A percentile compares a stretch with the other conserved stretches of the same genome.
Evolutionary conservation across 2,113 vertebrate species (phyloP).

Genomic region (Brienomyrus brachyistius): DNA sequence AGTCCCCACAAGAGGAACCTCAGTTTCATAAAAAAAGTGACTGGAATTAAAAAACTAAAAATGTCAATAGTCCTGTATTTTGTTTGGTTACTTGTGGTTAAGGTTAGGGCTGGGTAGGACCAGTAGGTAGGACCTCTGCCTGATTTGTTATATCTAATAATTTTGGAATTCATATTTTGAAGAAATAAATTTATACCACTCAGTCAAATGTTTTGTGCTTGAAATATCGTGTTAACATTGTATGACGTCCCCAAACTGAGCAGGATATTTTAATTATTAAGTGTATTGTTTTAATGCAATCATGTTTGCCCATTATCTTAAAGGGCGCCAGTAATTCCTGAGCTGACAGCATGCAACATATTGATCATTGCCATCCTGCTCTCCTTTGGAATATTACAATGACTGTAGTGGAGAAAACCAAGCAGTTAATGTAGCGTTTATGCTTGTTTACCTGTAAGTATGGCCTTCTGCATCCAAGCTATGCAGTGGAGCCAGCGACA

Average conservation of each 20-base stretch:
- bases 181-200: no score
- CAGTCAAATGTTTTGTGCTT: background rate
- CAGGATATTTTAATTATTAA: background rate
- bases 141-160: no score
- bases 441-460: background rate
- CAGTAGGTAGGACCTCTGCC: no score
- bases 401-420: background rate
- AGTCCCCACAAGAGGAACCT: no score
- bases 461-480: background rate
- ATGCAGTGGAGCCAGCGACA: background rate
- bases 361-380: background rate
- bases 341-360: background rate
- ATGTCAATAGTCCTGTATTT: no score
- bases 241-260: background rate
- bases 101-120: no score
- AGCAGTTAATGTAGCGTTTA: background rate
- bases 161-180: no score
- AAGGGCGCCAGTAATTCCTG: background rate
- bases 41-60: no score
- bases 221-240: background rate
- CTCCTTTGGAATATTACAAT: background rate
- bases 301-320: background rate
- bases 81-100: no score
- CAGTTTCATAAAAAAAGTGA: no score
- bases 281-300: background rate